Percentiles rank a stretch among this genome's conserved stretches.
These are phyloP conservation scores for Cephalotes varians DNA, from an alignment of 2,888 invertebrate species.

Conservation along the genomic window DNA sequence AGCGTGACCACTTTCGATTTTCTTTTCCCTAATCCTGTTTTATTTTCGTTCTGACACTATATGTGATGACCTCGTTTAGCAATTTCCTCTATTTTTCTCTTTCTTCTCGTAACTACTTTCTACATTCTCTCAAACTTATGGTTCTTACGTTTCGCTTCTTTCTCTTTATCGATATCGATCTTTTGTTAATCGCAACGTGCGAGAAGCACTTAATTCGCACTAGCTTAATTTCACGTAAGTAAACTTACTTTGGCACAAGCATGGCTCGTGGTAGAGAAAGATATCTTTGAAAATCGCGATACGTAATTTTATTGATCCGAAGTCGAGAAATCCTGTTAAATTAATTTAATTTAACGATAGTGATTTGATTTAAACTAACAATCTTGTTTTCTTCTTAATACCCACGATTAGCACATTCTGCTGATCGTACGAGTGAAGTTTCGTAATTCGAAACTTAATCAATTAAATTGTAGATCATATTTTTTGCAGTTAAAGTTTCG, in stretches of 20 bases:
- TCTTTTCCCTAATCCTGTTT: constrained; percentile 17
- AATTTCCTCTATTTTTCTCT: constrained; percentile 35
- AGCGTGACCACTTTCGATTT: not conserved
- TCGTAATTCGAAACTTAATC: not conserved
- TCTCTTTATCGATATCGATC: constrained; percentile 2
- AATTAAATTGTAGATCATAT: not conserved
- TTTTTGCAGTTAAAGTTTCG: not conserved
- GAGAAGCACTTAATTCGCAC: not conserved
- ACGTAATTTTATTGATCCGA: not conserved
- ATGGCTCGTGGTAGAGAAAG: not conserved
- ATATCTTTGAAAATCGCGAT: not conserved
- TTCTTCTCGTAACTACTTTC: not conserved
- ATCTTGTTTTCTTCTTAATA: not conserved
- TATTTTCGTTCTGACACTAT: constrained; percentile 46
- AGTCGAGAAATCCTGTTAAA: constrained; percentile 9
- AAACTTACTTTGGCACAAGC: not conserved
- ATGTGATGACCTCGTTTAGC: constrained; percentile 31
- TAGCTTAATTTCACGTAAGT: not conserved
- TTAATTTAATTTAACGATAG: constrained; percentile 11
- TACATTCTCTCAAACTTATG: not conserved
- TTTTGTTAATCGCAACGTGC: not conserved
- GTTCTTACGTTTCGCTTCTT: not conserved
- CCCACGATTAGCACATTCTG: not conserved
- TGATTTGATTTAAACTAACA: not conserved
- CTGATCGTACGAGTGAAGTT: not conserved